phyloP scores from a whole-genome alignment of 2,797 vertebrate species.

The Zonotrichia albicollis region DNA sequence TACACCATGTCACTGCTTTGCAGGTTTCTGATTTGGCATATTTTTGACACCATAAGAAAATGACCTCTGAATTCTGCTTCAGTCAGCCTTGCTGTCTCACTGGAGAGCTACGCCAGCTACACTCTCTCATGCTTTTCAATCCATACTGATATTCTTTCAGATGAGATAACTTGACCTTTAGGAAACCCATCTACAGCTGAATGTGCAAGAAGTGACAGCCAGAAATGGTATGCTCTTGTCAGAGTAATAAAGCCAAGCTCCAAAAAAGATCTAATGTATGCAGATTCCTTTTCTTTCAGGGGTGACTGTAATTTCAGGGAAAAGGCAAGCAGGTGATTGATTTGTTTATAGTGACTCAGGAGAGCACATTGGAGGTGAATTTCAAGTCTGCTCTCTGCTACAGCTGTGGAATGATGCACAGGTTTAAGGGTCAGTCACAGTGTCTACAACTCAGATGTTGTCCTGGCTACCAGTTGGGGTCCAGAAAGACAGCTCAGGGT shows the following conservation, averaged over 20 bases:
- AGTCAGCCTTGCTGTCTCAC: background rate
- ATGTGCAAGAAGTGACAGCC: constrained; percentile 14
- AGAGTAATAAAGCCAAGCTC: background rate
- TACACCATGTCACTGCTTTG: background rate
- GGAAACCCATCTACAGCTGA: constrained; percentile 16
- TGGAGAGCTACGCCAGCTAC: background rate
- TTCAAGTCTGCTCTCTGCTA: background rate
- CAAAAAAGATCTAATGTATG: background rate
- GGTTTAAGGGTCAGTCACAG: background rate
- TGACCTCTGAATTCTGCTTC: constrained; percentile 34
- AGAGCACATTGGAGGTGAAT: background rate
- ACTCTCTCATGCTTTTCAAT: background rate
- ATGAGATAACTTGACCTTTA: constrained; percentile 39
- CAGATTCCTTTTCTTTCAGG: constrained; percentile 5
- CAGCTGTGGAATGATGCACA: background rate
- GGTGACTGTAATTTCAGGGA: constrained; percentile 10
- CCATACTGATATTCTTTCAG: background rate
- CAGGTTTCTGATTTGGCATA: background rate
- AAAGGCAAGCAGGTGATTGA: constrained; percentile 6
- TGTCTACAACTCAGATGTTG: background rate
- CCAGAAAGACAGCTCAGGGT: background rate
- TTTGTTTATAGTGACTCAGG: background rate
- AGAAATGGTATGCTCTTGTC: constrained; percentile 3
- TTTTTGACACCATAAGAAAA: constrained; percentile 19
- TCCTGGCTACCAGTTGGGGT: background rate